Conservation (phyloP, 2,113 vertebrate species). For the Callithrix jacchus region DNA sequence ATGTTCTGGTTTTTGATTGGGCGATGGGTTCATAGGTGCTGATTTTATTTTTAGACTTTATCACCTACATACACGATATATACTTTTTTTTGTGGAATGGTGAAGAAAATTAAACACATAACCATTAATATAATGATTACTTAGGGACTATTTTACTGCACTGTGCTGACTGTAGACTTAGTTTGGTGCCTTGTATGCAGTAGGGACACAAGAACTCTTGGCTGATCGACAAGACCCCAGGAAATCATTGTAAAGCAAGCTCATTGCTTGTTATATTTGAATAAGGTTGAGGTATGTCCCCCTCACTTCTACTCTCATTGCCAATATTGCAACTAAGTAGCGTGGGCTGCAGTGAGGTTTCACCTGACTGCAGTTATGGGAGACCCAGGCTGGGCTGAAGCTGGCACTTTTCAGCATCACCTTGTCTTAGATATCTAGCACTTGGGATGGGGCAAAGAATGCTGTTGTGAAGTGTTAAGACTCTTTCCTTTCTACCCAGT, state of each 20-base stretch:
- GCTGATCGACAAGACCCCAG: conserved; percentile 7
- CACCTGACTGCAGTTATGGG: not conserved
- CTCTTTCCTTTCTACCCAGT: not conserved
- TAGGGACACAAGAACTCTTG: conserved; percentile 7
- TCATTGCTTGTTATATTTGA: conserved; percentile 8
- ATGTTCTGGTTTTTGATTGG: conserved; percentile 30
- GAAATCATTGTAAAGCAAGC: conserved; percentile 29
- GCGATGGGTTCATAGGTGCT: conserved; percentile 29
- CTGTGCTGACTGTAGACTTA: not conserved
- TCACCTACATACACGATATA: conserved; percentile 7
- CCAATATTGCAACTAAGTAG: not conserved
- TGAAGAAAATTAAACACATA: conserved; percentile 53
- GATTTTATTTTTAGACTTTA: conserved; percentile 64
- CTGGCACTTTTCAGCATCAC: conserved; percentile 26
- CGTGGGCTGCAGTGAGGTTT: not conserved
- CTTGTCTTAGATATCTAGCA: not conserved
- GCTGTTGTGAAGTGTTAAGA: not conserved
- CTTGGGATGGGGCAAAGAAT: not conserved
- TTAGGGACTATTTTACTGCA: conserved; percentile 41
- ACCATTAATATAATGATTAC: conserved; percentile 51
- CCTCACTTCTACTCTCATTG: not conserved
- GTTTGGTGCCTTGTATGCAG: conserved; percentile 27
- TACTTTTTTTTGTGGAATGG: not conserved
- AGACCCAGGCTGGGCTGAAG: not conserved
- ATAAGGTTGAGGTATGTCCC: not conserved